Base-by-base conservation (phyloP, 2,113 vertebrate genomes). In the Syngnathus scovelli region DNA sequence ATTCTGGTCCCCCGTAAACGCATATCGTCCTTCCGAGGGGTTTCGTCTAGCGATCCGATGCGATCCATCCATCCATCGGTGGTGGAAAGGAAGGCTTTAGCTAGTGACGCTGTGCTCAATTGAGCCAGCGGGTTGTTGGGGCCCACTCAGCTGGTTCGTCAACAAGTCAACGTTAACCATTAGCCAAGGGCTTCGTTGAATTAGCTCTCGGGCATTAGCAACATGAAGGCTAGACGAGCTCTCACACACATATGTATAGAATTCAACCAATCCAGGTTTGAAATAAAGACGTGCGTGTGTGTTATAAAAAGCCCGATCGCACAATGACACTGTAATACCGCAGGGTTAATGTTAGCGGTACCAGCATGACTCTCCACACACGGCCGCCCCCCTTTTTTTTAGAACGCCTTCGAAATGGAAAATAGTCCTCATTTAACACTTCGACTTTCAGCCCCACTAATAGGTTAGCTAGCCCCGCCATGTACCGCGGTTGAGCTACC, bases 151-250 rank as follows among this genome's bases (percentile, higher is more conserved):
- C 86, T 85, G 85, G 72, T 82, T 77, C 84, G 84, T 86, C 88
- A 89, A 89, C 86, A 88, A 89, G 83, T 85, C 83, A 87, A n/a
- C 78, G 80, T 83, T 84, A 84, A 87, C 85, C 82, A 86, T 80
- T 85, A 85, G 84, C 84, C 71, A 78, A 58, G 55, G 78, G 75
- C 78, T 61, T 83, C 83, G 85, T 74, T 36, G 61, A 81, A 79
- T 71, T 78, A 76, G 82, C 83, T 73, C 64, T 13, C 60, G 65
- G 56, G 66, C 71, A 54, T 70, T 78, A 84, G 81, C 76, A 72
- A 72, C 64, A 74, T 72, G 78, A 80, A 48, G 15, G 75, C 71
- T 64, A 55, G 37, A 39, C 37, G 54, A 69, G 62, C 43, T 76
- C 69, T 55, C 63, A 48, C 43, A 63, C 43, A 60, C 19, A 9